These are phyloP conservation scores for Xestia c-nigrum DNA, from an alignment of 2,888 invertebrate species.

Conservation along the genomic window DNA sequence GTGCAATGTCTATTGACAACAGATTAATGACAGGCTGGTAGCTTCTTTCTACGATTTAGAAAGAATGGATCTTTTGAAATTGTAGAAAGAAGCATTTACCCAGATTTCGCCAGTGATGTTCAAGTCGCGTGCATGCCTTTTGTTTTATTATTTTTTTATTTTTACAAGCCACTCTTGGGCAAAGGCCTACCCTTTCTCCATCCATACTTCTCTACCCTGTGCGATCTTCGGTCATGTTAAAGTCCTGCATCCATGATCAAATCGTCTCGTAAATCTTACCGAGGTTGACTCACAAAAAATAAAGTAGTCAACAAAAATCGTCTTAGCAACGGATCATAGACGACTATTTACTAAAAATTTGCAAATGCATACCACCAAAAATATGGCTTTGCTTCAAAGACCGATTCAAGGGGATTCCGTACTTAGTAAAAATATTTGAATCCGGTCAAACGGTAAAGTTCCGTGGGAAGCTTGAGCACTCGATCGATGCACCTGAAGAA, in stretches of 20 bases:
- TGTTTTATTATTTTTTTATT: too few relatives aligned
- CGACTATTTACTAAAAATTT: conserved; percentile 73
- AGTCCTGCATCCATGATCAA: too few relatives aligned
- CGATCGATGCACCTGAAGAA: conserved; percentile 78
- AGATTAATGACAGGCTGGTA: neutral
- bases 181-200: too few relatives aligned
- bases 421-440: conserved; percentile 85
- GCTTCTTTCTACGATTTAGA: neutral
- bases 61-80: too few relatives aligned
- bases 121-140: neutral
- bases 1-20: neutral
- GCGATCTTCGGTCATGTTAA: too few relatives aligned
- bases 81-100: too few relatives aligned
- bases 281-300: neutral
- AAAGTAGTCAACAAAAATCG: neutral
- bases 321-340: conserved; percentile 67
- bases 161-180: too few relatives aligned
- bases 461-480: conserved; percentile 67
- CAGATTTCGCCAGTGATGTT: neutral
- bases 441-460: conserved; percentile 79
- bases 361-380: conserved; percentile 70
- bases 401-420: conserved; percentile 75
- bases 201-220: too few relatives aligned
- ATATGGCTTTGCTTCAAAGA: conserved; percentile 78
- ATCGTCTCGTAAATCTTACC: too few relatives aligned